Evolutionary conservation across 2,888 invertebrate species (phyloP).

Genomic region (Tenthredo notha): DNA sequence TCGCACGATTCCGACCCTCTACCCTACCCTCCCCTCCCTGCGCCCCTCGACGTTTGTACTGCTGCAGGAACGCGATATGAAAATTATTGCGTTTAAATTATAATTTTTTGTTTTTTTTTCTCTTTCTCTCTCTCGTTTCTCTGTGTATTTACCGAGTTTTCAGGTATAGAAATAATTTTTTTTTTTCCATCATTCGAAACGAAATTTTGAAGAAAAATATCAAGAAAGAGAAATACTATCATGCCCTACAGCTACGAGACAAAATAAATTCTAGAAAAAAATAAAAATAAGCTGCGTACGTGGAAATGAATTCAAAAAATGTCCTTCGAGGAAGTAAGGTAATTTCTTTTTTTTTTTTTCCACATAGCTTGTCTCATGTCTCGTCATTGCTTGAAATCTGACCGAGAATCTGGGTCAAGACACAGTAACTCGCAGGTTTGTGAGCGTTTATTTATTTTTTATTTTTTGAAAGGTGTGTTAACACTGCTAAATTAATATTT

Average conservation of each 20-base stretch:
- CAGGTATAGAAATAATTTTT: not conserved
- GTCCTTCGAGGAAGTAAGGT: not conserved
- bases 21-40: no score
- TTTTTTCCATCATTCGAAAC: not conserved
- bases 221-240: not conserved
- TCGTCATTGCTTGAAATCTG: not conserved
- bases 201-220: not conserved
- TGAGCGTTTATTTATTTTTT: not conserved
- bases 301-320: not conserved
- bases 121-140: no score
- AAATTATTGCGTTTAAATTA: conserved; percentile 28
- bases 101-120: not conserved
- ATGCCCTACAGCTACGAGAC: no score
- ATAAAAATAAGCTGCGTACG: not conserved
- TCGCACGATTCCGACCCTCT: no score
- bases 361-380: not conserved
- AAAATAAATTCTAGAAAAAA: not conserved
- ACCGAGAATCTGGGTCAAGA: conserved; percentile 8
- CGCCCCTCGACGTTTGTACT: not conserved
- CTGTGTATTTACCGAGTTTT: not conserved
- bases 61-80: conserved; percentile 39
- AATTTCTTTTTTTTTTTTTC: not conserved
- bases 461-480: not conserved
- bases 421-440: not conserved
- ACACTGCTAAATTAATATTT: conserved; percentile 12